A percentile compares a stretch with the other conserved stretches of the same genome.
phyloP scores from a whole-genome alignment of 2,888 invertebrate genomes.

The Lasioglossum oenotherae region DNA sequence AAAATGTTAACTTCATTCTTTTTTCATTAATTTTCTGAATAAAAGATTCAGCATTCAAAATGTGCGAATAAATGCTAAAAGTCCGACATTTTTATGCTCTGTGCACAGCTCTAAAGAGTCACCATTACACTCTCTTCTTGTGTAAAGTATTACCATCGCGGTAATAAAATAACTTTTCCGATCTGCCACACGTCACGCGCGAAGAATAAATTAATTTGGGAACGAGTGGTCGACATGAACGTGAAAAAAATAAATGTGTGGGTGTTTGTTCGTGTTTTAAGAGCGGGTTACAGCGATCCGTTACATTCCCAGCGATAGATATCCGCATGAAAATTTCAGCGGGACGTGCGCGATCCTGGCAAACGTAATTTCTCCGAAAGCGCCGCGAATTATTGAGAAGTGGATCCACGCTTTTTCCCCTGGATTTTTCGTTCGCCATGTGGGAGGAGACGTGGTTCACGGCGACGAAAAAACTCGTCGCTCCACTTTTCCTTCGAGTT shows the following conservation, averaged over 20 bases:
- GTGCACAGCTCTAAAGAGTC: neutral
- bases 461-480: slow-evolving; percentile 46
- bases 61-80: neutral
- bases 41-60: neutral
- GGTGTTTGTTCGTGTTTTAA: neutral
- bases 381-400: slow-evolving; percentile 42
- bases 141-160: neutral
- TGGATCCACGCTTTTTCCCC: slow-evolving; percentile 20
- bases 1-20: neutral
- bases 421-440: neutral
- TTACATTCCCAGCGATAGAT: slow-evolving; percentile 20
- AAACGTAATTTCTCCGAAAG: slow-evolving; percentile 23
- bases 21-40: neutral
- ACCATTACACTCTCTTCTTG: neutral
- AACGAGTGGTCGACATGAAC: neutral
- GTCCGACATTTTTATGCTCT: neutral
- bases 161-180: neutral
- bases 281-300: neutral
- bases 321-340: slow-evolving; percentile 33
- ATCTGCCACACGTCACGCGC: neutral
- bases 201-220: neutral
- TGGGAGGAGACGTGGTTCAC: slow-evolving; percentile 17
- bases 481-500: slow-evolving; percentile 57
- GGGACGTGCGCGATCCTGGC: neutral
- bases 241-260: neutral